Base-by-base conservation (phyloP, 2,797 vertebrate species). In the Tachyglossus aculeatus region DNA sequence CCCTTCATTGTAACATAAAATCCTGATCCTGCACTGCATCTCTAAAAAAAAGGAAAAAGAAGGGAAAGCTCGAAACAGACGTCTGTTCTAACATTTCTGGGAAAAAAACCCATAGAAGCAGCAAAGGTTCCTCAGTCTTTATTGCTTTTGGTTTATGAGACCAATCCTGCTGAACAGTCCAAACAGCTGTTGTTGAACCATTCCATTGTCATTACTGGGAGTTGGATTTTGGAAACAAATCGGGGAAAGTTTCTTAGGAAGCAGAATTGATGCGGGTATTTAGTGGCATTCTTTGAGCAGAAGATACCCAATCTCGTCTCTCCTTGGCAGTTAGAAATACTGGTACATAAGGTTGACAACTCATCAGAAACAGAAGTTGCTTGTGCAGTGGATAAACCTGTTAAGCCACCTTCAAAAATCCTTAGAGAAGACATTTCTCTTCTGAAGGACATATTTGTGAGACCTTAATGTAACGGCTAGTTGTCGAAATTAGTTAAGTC, bases 181-280 rank as follows among this genome's bases (percentile, higher is more conserved):
- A 78, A 85, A 82, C 5, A 83, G 40, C 5, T 36, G 44, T 19
- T 63, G 67, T 67, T 71, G 87, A 86, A 37, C 0, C 1, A 80
- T 84, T 83, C 70, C 61, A 70, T 82, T 88, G 86, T 58, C 55
- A 83, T 80, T 77, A 50, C 69, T 71, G 79, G 85, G 74, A 63
- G 75, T 70, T 67, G 84, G n/a, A n/a, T n/a, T 44, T 73, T 59
- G 14, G 43, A 66, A 68, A 68, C 24, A 52, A 87, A 80, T 58
- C 38, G 83, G 80, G 71, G 59, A 63, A 57, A 67, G 9, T 34
- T 64, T 82, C 43, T 56, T 61, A 24, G 47, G 47, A 33, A 53
- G 61, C 50, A 67, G 32, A 67, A 62, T 78, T 74, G 67, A 44
- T 36, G 29, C 3, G 74, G 37, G 62, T 27, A 60, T 59, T 81